Conservation (phyloP, 2,797 vertebrate species). For the Myripristis jacobus region DNA sequence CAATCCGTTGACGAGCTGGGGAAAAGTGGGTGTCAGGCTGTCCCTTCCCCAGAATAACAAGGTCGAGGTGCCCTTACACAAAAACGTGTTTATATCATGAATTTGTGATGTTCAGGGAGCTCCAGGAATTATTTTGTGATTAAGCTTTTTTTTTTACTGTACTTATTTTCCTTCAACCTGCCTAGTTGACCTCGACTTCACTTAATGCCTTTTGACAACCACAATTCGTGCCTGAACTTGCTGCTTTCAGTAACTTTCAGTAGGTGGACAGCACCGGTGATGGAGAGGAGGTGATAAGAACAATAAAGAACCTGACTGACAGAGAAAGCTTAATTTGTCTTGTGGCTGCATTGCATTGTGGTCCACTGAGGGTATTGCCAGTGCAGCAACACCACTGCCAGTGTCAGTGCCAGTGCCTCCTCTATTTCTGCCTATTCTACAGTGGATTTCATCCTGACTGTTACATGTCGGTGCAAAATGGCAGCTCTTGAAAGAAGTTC, state of each 20-base stretch:
- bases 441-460: too few species aligned
- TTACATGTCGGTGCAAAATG: too few species aligned
- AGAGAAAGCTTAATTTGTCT: too few species aligned
- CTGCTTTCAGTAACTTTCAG: slow-evolving; percentile 12
- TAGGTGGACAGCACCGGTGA: slow-evolving; percentile 16
- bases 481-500: neutral
- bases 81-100: neutral
- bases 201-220: slow-evolving; percentile 24
- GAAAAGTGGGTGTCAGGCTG: neutral
- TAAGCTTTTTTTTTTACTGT: neutral
- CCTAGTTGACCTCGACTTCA: too few species aligned
- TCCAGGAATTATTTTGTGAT: neutral
- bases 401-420: too few species aligned
- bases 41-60: neutral
- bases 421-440: too few species aligned
- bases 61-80: neutral
- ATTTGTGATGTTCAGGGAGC: neutral
- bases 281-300: too few species aligned
- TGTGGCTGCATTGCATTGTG: slow-evolving; percentile 9
- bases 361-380: neutral
- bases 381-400: too few species aligned
- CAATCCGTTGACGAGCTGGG: neutral
- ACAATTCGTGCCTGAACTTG: slow-evolving; percentile 8
- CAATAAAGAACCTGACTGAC: too few species aligned
- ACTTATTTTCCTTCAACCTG: neutral